Evolutionary conservation across 2,888 invertebrate genomes (phyloP), one percentile per base, ranked within the genome.

Genomic region (Chamaedrilus cognettii): DNA sequence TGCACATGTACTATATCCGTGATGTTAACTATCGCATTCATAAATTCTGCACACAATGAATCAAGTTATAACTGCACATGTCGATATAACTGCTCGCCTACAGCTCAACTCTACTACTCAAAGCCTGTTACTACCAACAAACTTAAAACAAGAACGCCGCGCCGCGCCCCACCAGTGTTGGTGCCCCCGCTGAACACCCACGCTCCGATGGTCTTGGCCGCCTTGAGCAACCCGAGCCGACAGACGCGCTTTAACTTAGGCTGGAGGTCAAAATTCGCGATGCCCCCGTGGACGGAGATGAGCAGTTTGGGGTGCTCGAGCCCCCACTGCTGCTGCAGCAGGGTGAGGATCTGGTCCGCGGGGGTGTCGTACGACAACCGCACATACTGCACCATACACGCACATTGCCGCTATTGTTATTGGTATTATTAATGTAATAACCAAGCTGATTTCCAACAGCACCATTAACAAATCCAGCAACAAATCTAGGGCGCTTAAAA

Each of bases 221-320:
- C 97, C 83, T 96, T 96, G 60, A 98, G 86, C 64, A 99, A 87
- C 28, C 98, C 99, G 83, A 95, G 94, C 67, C 96, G 88, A 68
- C 99, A 89, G 65, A 96, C 93, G 82, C 96, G 93, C 84, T 96
- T 96, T 70, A 99, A 87, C 79, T 96, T 94, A 1, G 96, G 92
- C 83, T 95, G 96, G 59, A 99, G 88, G 80, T 97, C 96, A 85
- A 99, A 99, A 87, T 99, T 98, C 52, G 95, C 92, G 78, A 96
- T 94, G 71, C 98, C 98, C 56, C 98, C 98, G 82, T 97, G 96
- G 69, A 99, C 93, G 32, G 97, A 96, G 82, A 99, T 97, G 77
- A 99, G 89, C 69, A 99, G 88, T 85, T 97, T 97, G 35, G 99
- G 99, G 73, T 96, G 87, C 81, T 95, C 95, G 76, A 99, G 87